Evolutionary conservation across 2,888 invertebrate genomes (phyloP), one percentile per base, ranked within the genome.

Genomic region (Hypolimnas misippus): DNA sequence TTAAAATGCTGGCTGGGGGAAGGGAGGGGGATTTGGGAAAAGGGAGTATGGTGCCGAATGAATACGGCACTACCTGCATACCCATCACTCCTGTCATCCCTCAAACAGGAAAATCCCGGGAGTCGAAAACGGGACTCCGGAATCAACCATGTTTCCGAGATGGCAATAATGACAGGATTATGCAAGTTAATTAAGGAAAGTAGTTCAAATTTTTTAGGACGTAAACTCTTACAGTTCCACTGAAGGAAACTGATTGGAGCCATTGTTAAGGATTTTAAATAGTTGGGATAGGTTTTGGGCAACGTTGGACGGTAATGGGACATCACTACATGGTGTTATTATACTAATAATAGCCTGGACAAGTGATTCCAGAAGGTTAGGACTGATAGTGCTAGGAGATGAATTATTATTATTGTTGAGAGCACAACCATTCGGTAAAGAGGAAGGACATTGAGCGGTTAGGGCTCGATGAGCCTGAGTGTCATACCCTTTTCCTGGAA

Each of bases 301-400:
- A 49, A 57, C 57, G 35, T 38, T 49, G 35, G 35, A 49, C 57
- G 49, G 49, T 57, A 57, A 25, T 21, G 5, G 35, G n/a, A n/a
- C n/a, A n/a, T n/a, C 31, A 35, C 21, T 21, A 49, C 49, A 49
- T n/a, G 38, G 19, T 6, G 14, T 7, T 35, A 57, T n/a, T 10
- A 53, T 38, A 3, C 21, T n/a, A 12, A 38, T 14, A 19, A 53
- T 17, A 1, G 14, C 12, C 38, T 53, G 21, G 3, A 17, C 5
- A 49, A 42, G 57, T 0, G 14, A 19, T 17, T 49, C 57, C 33
- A 42, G 10, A 14, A 49, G 38, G 10, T 38, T 38, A 12, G 3
- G 6, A n/a, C 14, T 52, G 10, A 2, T 19, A 56, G 14, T 21
- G 25, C 7, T 14, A n/a, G 35, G 59, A 16, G 14, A n/a, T n/a